phyloP scores from a whole-genome alignment of 2,113 vertebrate species.

The Equus przewalskii region DNA sequence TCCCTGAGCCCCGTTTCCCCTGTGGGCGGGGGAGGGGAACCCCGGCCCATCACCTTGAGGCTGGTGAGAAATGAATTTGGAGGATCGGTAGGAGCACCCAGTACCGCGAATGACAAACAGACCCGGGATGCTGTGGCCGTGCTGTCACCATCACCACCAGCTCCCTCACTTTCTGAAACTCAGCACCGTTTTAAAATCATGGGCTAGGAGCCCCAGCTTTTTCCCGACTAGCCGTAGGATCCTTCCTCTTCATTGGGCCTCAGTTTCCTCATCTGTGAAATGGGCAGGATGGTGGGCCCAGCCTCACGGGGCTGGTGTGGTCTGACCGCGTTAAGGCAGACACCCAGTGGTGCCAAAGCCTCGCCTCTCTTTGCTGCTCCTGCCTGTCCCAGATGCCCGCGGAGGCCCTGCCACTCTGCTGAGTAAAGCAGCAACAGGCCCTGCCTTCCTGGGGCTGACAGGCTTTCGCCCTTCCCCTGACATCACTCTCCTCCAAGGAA shows the following conservation, averaged over 20 bases:
- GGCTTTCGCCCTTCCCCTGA: neutral
- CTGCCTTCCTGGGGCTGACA: neutral
- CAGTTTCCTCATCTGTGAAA: neutral
- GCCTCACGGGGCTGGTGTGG: neutral
- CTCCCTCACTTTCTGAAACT: neutral
- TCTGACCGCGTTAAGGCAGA: neutral
- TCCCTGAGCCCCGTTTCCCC: neutral
- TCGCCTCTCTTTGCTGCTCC: too few species aligned
- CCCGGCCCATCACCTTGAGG: neutral
- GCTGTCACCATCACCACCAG: accelerated
- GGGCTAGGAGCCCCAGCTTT: neutral
- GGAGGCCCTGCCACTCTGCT: accelerated
- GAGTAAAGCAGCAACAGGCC: accelerated
- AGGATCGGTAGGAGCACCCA: neutral
- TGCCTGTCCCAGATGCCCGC: accelerated
- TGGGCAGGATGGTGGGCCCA: neutral
- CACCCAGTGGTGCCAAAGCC: neutral
- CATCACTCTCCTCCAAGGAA: neutral
- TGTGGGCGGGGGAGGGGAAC: neutral
- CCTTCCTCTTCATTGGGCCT: neutral
- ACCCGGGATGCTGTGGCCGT: neutral
- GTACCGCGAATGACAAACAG: neutral
- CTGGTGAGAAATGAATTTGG: neutral
- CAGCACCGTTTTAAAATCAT: neutral
- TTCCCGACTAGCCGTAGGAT: neutral